A percentile compares a stretch with the other conserved stretches of the same genome.
These are phyloP conservation scores for western clawed frog (Xenopus tropicalis) DNA, from an alignment of 2,113 vertebrate genomes.

Conservation along the genomic window DNA sequence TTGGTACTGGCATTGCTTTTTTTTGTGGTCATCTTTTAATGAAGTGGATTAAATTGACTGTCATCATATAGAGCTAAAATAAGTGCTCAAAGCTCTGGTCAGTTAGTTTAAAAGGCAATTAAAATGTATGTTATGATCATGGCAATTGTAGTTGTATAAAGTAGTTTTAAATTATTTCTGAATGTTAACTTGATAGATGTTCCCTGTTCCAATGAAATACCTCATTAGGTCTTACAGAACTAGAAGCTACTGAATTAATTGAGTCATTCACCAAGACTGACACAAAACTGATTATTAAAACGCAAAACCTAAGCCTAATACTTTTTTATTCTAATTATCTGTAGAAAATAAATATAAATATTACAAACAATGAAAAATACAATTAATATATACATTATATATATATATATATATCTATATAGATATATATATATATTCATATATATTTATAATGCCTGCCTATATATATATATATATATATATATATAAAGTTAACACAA, in stretches of 20 bases:
- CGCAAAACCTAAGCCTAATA: slow-evolving; percentile 50
- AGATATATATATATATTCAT: no score
- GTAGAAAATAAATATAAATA: no score
- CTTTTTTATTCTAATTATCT: slow-evolving; percentile 1
- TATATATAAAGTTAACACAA: no score
- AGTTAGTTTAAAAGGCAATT: not conserved
- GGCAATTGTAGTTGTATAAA: slow-evolving; percentile 35
- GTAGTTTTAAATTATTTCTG: slow-evolving; percentile 37
- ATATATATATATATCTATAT: no score
- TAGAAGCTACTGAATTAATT: slow-evolving; percentile 52
- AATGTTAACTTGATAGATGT: slow-evolving; percentile 47
- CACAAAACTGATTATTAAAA: slow-evolving; percentile 55
- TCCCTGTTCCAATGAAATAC: slow-evolving; percentile 48
- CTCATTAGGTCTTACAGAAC: slow-evolving; percentile 49
- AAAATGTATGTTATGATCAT: slow-evolving; percentile 11
- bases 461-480: no score
- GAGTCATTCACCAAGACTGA: slow-evolving; percentile 46
- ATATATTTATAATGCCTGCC: no score
- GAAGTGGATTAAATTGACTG: not conserved
- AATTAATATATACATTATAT: no score
- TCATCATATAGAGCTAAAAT: not conserved
- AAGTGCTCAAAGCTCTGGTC: not conserved
- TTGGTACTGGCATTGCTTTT: not conserved
- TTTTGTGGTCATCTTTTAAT: not conserved
- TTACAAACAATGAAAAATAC: no score